Conservation (phyloP, 1,140 invertebrate species). For the Drepana arcuata region DNA sequence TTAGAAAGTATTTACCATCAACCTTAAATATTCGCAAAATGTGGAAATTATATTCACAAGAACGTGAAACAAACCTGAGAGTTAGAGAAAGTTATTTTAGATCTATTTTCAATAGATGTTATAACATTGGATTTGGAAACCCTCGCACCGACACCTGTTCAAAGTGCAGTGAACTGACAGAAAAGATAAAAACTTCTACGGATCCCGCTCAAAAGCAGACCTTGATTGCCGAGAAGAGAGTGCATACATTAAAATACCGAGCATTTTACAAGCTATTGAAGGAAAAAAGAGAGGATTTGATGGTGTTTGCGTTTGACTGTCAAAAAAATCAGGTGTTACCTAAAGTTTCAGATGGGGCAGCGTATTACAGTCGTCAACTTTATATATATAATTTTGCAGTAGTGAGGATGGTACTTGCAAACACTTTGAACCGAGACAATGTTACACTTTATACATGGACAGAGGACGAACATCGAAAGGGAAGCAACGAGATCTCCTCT, state of each 20-base stretch:
- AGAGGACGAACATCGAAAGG: constrained; percentile 17
- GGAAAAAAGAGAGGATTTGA: constrained; percentile 13
- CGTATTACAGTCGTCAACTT: constrained; percentile 20
- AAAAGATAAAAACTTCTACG: constrained; percentile 12
- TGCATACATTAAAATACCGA: constrained; percentile 18
- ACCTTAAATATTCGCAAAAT: constrained; percentile 14
- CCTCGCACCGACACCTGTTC: constrained; percentile 22
- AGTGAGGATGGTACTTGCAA: constrained; percentile 8
- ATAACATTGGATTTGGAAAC: constrained; percentile 21
- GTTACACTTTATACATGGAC: constrained; percentile 19
- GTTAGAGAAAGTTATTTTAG: constrained; percentile 19
- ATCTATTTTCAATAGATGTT: constrained; percentile 15
- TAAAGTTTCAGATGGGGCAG: constrained; percentile 24
- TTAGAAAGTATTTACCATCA: constrained; percentile 11
- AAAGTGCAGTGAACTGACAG: constrained; percentile 14
- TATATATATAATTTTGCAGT: constrained; percentile 26
- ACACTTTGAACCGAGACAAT: constrained; percentile 10
- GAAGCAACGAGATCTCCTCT: constrained; percentile 20
- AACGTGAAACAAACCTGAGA: constrained; percentile 5
- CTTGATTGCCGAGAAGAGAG: constrained; percentile 12
- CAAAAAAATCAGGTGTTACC: constrained; percentile 29
- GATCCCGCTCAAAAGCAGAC: constrained; percentile 12
- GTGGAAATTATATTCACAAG: constrained; percentile 11
- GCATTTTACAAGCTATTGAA: constrained; percentile 18
- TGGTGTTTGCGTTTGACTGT: constrained; percentile 26